Percentiles rank a stretch among this genome's conserved stretches.
Evolutionary conservation across 2,113 vertebrate genomes (phyloP).

Genomic region (Cyanistes caeruleus): DNA sequence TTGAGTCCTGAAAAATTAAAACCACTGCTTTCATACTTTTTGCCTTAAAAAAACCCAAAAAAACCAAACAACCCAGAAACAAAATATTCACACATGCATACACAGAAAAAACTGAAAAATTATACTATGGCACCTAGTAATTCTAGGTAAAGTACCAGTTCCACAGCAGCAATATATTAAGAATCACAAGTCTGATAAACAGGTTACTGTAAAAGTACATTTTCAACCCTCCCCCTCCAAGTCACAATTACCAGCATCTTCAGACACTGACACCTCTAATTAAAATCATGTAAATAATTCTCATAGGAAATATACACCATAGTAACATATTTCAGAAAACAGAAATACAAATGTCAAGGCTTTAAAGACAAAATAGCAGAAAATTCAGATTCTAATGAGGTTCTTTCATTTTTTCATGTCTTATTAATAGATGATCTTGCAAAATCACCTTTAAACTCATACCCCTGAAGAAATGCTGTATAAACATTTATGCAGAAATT

Average conservation of each 20-base stretch:
- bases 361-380: background rate
- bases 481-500: background rate
- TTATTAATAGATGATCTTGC: background rate
- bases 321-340: background rate
- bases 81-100: background rate
- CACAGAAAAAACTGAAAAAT: background rate
- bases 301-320: background rate
- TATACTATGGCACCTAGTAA: background rate
- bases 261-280: background rate
- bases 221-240: rapidly evolving
- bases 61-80: background rate
- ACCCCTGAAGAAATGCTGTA: background rate
- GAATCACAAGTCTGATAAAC: background rate
- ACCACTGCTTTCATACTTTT: background rate
- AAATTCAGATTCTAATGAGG: background rate
- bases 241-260: background rate
- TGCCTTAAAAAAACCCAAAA: background rate
- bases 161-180: background rate
- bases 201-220: background rate
- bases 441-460: background rate
- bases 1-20: background rate
- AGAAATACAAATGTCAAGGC: background rate
- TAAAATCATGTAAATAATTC: background rate
- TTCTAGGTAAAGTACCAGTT: background rate
- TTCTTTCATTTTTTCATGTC: background rate